phyloP scores from a whole-genome alignment of 2,797 vertebrate genomes.

The Phalanger gymnotis region DNA sequence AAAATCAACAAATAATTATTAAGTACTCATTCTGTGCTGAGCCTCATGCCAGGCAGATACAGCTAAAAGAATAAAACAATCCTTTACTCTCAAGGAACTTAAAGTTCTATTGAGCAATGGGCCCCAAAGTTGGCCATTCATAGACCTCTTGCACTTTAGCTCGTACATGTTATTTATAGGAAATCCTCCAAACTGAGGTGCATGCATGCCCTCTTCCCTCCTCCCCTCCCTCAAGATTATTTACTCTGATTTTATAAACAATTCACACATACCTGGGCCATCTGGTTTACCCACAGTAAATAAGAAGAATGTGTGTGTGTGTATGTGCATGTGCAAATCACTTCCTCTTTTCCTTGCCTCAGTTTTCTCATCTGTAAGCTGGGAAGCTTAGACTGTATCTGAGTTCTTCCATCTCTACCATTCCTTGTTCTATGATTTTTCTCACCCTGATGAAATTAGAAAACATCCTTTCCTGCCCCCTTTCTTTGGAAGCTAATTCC shows the following conservation, averaged over 20 bases:
- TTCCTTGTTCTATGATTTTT: neutral
- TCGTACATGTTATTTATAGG: neutral
- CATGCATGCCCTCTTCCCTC: too few species aligned
- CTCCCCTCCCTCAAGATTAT: neutral
- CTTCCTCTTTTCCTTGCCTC: neutral
- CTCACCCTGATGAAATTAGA: neutral
- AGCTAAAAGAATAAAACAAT: neutral
- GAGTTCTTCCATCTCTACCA: neutral
- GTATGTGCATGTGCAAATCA: too few species aligned
- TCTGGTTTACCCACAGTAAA: neutral
- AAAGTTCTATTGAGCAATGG: neutral
- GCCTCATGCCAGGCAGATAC: too few species aligned
- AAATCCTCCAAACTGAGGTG: neutral
- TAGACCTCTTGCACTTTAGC: neutral
- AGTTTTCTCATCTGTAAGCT: neutral
- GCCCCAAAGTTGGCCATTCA: neutral
- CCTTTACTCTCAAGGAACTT: neutral
- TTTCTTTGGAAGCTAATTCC: neutral
- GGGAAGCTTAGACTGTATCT: neutral
- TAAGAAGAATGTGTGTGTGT: neutral
- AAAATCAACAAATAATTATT: neutral
- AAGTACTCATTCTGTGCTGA: neutral
- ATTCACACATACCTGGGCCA: neutral
- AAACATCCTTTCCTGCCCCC: too few species aligned
- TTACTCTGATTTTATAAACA: neutral